Percentiles rank a stretch among this genome's conserved stretches.
These are phyloP conservation scores for Suncus etruscus DNA, from an alignment of 2,113 vertebrate species.

Conservation along the genomic window DNA sequence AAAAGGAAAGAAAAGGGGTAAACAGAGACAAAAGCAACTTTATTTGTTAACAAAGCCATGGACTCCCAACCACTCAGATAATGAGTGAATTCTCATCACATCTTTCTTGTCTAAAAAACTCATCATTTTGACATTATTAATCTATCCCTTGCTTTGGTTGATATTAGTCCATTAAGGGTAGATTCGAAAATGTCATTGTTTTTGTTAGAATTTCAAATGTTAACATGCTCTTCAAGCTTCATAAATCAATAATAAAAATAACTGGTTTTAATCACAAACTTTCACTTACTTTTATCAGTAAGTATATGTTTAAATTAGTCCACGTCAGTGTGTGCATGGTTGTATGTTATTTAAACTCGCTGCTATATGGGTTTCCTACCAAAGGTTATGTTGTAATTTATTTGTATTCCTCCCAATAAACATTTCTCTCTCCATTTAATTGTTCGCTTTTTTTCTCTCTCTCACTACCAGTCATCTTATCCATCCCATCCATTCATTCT, in stretches of 20 bases:
- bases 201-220: background rate
- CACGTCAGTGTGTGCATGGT: background rate
- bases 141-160: background rate
- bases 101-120: background rate
- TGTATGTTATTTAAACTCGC: background rate
- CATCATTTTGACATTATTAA: background rate
- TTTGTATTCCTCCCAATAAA: background rate
- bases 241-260: too few species aligned
- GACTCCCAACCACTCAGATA: background rate
- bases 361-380: background rate
- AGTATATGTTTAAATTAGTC: background rate
- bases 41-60: too few species aligned
- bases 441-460: background rate
- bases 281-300: background rate
- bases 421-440: background rate
- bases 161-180: background rate
- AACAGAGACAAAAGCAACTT: too few species aligned
- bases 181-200: background rate
- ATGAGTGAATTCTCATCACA: background rate
- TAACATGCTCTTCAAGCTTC: background rate
- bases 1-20: too few species aligned
- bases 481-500: background rate
- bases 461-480: too few species aligned
- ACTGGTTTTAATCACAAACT: background rate
- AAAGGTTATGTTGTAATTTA: background rate